A percentile compares a stretch with the other conserved stretches of the same genome.
Evolutionary conservation across 2,797 vertebrate species (phyloP).

Genomic region (Phaenicophaeus curvirostris): DNA sequence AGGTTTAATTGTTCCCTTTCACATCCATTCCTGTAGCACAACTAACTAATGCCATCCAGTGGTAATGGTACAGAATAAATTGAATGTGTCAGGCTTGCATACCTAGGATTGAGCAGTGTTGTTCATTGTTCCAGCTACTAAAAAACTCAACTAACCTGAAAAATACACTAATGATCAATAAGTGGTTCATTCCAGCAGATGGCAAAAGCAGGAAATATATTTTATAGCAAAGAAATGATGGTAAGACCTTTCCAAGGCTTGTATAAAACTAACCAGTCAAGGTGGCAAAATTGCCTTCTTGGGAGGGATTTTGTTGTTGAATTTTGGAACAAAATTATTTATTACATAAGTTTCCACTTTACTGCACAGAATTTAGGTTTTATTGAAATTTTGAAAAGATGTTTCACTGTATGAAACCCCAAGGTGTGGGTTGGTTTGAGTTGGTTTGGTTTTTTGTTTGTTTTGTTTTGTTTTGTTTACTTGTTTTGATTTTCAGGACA

Average conservation of each 20-base stretch:
- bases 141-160: not conserved
- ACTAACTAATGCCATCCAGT: conserved; percentile 75
- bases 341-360: not conserved
- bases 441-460: too few relatives aligned
- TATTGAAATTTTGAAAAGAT: not conserved
- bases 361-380: not conserved
- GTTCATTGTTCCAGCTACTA: not conserved
- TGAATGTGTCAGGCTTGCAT: not conserved
- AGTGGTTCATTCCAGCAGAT: not conserved
- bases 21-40: not conserved
- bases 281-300: not conserved
- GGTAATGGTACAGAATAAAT: conserved; percentile 52
- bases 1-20: conserved; percentile 8
- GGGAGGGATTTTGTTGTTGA: not conserved
- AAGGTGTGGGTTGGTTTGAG: not conserved
- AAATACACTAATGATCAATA: not conserved
- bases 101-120: not conserved
- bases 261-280: not conserved
- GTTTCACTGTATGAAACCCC: not conserved
- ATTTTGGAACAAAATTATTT: not conserved
- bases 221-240: not conserved
- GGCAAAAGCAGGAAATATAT: not conserved
- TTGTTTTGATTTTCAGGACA: not conserved
- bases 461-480: too few relatives aligned
- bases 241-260: not conserved